Evolutionary conservation across 2,797 vertebrate genomes (phyloP).

Genomic region (Neomorphus geoffroyi): DNA sequence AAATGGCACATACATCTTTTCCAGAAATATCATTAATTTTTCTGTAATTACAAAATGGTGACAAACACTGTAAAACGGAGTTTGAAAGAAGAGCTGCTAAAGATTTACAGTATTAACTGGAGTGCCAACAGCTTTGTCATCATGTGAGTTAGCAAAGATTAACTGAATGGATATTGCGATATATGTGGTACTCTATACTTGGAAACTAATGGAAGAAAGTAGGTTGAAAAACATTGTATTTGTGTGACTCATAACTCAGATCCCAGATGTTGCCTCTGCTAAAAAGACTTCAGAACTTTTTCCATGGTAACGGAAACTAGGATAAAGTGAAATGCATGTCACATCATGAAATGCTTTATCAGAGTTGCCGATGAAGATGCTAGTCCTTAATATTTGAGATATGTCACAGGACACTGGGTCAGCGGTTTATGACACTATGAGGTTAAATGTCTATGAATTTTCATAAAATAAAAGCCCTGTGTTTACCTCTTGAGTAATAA

Average conservation of each 20-base stretch:
- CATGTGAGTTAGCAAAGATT: background rate
- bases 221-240: background rate
- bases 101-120: background rate
- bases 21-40: background rate
- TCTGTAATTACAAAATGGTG: background rate
- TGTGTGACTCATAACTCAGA: background rate
- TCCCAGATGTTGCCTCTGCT: background rate
- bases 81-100: background rate
- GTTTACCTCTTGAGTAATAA: slow-evolving; percentile 65
- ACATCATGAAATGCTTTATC: background rate
- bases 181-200: background rate
- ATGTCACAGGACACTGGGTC: background rate
- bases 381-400: background rate
- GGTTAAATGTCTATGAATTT: slow-evolving; percentile 16
- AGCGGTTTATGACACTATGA: background rate
- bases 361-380: background rate
- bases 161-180: background rate
- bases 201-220: background rate
- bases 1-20: background rate
- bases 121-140: background rate
- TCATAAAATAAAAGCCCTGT: slow-evolving; percentile 20
- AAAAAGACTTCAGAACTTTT: background rate
- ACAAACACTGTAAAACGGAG: background rate
- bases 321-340: background rate
- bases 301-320: background rate